Base-by-base conservation (phyloP, 2,113 vertebrate species). In the Cololabis saira region DNA sequence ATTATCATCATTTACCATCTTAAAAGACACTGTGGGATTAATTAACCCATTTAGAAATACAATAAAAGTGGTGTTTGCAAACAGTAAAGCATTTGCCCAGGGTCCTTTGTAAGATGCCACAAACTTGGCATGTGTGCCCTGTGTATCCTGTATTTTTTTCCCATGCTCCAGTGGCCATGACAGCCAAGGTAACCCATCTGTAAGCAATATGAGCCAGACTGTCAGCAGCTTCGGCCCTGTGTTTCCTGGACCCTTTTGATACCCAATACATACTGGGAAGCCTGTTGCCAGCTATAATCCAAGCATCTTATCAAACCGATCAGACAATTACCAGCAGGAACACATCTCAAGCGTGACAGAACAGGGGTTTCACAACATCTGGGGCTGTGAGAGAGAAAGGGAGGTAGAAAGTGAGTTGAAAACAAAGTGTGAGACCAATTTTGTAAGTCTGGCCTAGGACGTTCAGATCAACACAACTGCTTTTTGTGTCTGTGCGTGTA, bases 221-320 rank as follows among this genome's bases (percentile, higher is more conserved):
- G 82, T 91, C 81, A 78, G 78, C 84, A 73, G 64, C 65, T 61
- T 66, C 66, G 60, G 71, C 55, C 68, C 63, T 22, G 75, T 73
- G 71, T 65, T 81, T 82, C 63, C 74, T 79, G 59, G 63, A 83
- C 84, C 82, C 78, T 69, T 80, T 62, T 79, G 73, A 78, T 78
- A 82, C 76, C 77, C 65, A 61, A 66, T 69, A 64, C 81, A 67
- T 70, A 76, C 71, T 66, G 59, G 71, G 74, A 80, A 73, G 66
- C 69, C 70, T 60, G 22, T 52, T 80, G 84, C 76, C 72, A 80
- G 76, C 78, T 63, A 55, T 83, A 87, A 90, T 89, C 83, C 81
- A 51, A 78, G 85, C 33, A 82, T 87, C 67, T 91, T 89, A 91
- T 91, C 87, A 86, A 71, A 77, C 81, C 88, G 84, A 89, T 91